A percentile compares a stretch with the other conserved stretches of the same genome.
Conservation (phyloP, 1,140 invertebrate species). For the Oreohelix idahoensis region DNA sequence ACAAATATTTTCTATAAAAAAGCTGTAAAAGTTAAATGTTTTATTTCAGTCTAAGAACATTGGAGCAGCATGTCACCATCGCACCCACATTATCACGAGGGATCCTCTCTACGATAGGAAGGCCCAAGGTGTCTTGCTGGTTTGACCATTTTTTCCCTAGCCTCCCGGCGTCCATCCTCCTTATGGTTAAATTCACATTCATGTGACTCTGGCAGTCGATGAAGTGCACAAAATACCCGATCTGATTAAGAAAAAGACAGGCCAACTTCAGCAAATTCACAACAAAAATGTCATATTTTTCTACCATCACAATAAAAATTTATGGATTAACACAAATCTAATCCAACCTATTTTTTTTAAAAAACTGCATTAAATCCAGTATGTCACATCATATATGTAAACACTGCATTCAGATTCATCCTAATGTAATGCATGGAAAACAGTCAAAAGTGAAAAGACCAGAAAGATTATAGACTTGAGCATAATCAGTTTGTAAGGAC, state of each 20-base stretch:
- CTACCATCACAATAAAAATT: too few relatives aligned
- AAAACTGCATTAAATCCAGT: too few relatives aligned
- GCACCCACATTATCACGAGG: conserved; percentile 50
- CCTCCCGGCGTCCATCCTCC: conserved; percentile 65
- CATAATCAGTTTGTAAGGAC: too few relatives aligned
- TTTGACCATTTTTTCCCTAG: conserved; percentile 68
- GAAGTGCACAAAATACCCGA: conserved; percentile 64
- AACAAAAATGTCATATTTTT: too few relatives aligned
- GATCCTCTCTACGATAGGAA: conserved; percentile 63
- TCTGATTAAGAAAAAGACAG: conserved; percentile 51
- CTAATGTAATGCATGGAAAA: too few relatives aligned
- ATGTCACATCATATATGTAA: too few relatives aligned
- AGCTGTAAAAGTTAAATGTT: not conserved
- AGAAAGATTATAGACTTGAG: too few relatives aligned
- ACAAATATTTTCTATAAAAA: not conserved
- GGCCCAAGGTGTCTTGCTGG: conserved; percentile 68
- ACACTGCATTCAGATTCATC: too few relatives aligned
- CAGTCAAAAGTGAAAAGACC: too few relatives aligned
- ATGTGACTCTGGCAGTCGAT: conserved; percentile 67
- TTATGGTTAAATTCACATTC: conserved; percentile 69
- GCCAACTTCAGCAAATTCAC: too few relatives aligned
- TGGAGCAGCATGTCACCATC: not conserved
- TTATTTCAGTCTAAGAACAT: not conserved
- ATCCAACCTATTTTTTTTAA: too few relatives aligned
- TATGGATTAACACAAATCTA: too few relatives aligned